Percentiles rank a stretch among this genome's conserved stretches.
phyloP scores from a whole-genome alignment of 2,888 invertebrate genomes.

The Acutogordius australiensis region DNA sequence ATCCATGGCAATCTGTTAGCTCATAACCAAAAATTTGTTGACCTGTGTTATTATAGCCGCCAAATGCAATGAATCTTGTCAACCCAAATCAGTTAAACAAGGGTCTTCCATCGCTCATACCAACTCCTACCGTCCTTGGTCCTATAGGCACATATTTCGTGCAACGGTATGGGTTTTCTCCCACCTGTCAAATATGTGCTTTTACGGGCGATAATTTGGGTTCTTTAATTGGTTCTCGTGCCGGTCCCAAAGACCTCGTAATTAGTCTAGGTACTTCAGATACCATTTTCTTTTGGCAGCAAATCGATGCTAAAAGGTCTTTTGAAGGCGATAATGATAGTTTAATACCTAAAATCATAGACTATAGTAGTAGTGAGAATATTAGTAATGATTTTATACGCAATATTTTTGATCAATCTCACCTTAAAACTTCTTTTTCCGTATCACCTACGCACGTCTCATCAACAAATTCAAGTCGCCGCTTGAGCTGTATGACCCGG shows the following conservation, averaged over 20 bases:
- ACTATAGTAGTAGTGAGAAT: neutral
- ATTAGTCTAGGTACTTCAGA: constrained; percentile 52
- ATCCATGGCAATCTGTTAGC: too few species aligned
- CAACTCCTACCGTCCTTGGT: neutral
- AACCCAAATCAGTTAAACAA: too few species aligned
- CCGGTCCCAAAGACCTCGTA: constrained; percentile 15
- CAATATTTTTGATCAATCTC: neutral
- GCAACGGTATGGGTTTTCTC: constrained; percentile 49
- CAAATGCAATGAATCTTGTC: too few species aligned
- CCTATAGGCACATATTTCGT: constrained; percentile 36
- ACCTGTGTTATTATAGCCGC: too few species aligned
- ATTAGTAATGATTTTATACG: neutral
- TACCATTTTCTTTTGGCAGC: constrained; percentile 40
- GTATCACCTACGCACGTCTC: too few species aligned
- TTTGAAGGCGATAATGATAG: too few species aligned
- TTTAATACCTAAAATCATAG: too few species aligned
- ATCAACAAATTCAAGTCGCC: neutral
- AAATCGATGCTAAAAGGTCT: neutral
- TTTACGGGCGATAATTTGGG: constrained; percentile 64
- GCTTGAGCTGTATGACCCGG: neutral
- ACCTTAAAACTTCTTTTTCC: neutral
- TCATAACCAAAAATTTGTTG: too few species aligned
- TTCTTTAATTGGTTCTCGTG: neutral
- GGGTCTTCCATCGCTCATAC: neutral
- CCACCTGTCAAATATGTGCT: constrained; percentile 47